Conservation (phyloP, 2,797 vertebrate species). For the Tinamus major region DNA sequence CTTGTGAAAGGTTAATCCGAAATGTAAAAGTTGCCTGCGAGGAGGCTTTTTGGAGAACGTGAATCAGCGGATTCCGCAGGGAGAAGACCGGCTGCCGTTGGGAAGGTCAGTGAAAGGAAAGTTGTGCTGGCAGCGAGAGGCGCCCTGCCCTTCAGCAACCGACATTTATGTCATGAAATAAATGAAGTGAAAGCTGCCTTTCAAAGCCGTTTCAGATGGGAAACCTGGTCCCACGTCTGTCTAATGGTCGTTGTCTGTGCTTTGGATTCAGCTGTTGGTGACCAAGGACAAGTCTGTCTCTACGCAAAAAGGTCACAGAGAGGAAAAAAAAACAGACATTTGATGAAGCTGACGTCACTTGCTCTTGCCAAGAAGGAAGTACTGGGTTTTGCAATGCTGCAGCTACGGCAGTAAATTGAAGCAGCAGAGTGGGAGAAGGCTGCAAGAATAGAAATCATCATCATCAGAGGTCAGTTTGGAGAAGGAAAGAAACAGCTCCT, state of each 20-base stretch:
- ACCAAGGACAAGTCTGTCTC: background rate
- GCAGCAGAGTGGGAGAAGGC: background rate
- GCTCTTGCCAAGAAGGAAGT: background rate
- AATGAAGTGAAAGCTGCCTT: background rate
- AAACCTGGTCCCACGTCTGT: background rate
- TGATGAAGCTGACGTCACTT: background rate
- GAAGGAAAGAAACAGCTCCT: background rate
- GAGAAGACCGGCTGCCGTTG: background rate
- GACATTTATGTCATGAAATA: accelerated
- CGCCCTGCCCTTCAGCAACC: accelerated
- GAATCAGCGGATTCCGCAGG: background rate
- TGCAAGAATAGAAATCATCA: slow-evolving; percentile 8
- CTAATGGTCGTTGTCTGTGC: background rate
- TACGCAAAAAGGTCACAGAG: background rate
- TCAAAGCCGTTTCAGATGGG: background rate
- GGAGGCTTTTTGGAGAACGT: background rate
- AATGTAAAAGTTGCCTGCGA: background rate
- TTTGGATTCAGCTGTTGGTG: background rate
- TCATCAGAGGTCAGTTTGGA: background rate
- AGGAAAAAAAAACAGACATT: background rate
- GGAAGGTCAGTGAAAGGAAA: background rate
- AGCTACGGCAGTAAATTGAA: slow-evolving; percentile 26
- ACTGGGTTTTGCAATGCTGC: background rate
- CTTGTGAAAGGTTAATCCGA: background rate
- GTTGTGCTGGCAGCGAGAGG: background rate